These are phyloP conservation scores for Carapus acus DNA, from an alignment of 2,797 vertebrate species.

Conservation along the genomic window DNA sequence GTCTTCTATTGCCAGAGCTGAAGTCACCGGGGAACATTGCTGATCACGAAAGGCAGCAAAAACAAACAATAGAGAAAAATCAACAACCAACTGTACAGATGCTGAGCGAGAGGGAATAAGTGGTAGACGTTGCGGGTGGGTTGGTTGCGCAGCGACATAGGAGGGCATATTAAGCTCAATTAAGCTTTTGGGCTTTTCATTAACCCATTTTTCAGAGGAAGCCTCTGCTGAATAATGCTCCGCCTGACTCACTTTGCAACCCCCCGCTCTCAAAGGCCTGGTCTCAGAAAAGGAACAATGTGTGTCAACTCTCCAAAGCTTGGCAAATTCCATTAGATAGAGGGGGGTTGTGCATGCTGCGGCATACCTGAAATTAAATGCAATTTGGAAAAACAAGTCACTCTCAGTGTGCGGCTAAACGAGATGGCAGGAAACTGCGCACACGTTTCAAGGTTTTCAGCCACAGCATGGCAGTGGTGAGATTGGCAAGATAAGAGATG, in stretches of 20 bases:
- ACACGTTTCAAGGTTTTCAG: slow-evolving; percentile 16
- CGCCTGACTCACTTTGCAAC: slow-evolving; percentile 60
- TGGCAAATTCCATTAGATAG: slow-evolving; percentile 60
- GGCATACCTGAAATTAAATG: slow-evolving; percentile 58
- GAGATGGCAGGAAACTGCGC: slow-evolving; percentile 27
- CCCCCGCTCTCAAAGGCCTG: slow-evolving; percentile 54
- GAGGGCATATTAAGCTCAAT: slow-evolving; percentile 70
- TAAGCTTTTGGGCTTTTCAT: slow-evolving; percentile 76
- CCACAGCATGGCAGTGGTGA: slow-evolving; percentile 3
- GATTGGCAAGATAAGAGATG: slow-evolving; percentile 33
- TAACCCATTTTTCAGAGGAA: slow-evolving; percentile 74
- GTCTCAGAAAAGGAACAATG: slow-evolving; percentile 50
- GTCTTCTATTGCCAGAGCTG: slow-evolving; percentile 47
- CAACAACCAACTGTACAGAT: too few species aligned
- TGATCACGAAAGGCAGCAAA: slow-evolving; percentile 43
- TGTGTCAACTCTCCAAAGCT: slow-evolving; percentile 64
- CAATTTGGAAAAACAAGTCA: slow-evolving; percentile 51
- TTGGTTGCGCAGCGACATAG: slow-evolving; percentile 56
- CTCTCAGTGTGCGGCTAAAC: slow-evolving; percentile 46
- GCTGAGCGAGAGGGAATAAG: slow-evolving; percentile 58
- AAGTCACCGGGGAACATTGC: too few species aligned
- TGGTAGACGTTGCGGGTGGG: slow-evolving; percentile 47
- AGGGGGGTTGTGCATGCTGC: slow-evolving; percentile 44
- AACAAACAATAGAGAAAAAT: slow-evolving; percentile 24
- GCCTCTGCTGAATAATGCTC: slow-evolving; percentile 71